These are phyloP conservation scores for Polypedilum vanderplanki DNA, from an alignment of 1,140 invertebrate genomes.

Conservation along the genomic window DNA sequence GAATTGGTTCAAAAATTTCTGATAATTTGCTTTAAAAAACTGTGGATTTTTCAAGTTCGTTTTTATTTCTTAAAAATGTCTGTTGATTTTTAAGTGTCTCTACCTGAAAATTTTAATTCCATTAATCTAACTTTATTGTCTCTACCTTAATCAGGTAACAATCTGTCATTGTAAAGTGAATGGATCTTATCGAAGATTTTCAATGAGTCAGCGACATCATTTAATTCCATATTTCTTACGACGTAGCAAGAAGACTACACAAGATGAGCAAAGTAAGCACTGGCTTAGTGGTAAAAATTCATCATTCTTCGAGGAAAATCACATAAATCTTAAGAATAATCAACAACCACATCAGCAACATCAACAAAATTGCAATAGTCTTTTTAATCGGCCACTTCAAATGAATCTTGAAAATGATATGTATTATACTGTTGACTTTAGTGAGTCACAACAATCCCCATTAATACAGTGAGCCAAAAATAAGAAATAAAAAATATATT, in stretches of 20 bases:
- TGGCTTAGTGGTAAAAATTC: slow-evolving; percentile 42
- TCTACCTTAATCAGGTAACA: slow-evolving; percentile 34
- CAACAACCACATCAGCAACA: slow-evolving; percentile 36
- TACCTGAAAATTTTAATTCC: no score
- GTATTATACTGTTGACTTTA: slow-evolving; percentile 66
- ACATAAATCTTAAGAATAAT: slow-evolving; percentile 31
- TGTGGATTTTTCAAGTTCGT: neutral
- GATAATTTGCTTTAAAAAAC: slow-evolving; percentile 31
- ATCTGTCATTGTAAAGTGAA: slow-evolving; percentile 65
- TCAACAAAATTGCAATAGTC: slow-evolving; percentile 36
- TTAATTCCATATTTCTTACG: slow-evolving; percentile 43
- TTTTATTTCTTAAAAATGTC: no score
- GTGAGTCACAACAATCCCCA: slow-evolving; percentile 61
- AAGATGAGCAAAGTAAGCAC: slow-evolving; percentile 38
- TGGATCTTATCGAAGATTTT: slow-evolving; percentile 57
- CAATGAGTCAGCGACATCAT: slow-evolving; percentile 42
- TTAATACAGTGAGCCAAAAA: slow-evolving; percentile 53
- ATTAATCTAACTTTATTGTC: neutral
- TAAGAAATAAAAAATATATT: neutral
- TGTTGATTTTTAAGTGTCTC: no score
- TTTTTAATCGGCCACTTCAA: slow-evolving; percentile 48
- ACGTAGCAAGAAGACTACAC: slow-evolving; percentile 39
- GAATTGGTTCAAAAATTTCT: slow-evolving; percentile 31
- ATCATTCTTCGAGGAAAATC: slow-evolving; percentile 15
- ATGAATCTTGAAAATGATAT: slow-evolving; percentile 53